These are phyloP conservation scores for Xiphophorus couchianus DNA, from an alignment of 2,113 vertebrate genomes.

Conservation along the genomic window DNA sequence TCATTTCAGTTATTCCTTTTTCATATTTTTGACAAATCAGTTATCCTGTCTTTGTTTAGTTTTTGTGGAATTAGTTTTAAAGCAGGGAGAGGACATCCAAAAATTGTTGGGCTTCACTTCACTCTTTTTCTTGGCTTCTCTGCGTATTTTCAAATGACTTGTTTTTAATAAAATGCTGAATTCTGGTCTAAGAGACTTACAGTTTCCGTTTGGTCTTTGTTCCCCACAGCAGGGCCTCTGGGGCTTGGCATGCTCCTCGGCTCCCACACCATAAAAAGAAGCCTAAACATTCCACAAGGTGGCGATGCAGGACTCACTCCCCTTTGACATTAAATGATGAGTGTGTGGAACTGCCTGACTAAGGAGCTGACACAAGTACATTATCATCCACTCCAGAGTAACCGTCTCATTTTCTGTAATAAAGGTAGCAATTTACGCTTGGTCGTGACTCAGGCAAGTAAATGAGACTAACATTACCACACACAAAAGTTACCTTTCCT, in stretches of 20 bases:
- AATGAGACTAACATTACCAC: conserved; percentile 50
- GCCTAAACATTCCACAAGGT: conserved; percentile 67
- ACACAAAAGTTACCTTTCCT: conserved; percentile 51
- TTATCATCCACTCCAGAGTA: conserved; percentile 46
- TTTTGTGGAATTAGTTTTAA: conserved; percentile 46
- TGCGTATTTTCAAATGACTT: conserved; percentile 60
- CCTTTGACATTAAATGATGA: conserved; percentile 60
- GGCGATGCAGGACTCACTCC: conserved; percentile 71
- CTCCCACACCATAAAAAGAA: conserved; percentile 32
- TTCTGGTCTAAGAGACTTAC: conserved; percentile 43
- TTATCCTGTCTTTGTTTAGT: conserved; percentile 53
- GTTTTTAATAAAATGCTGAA: conserved; percentile 72
- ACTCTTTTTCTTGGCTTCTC: conserved; percentile 53
- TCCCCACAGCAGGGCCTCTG: conserved; percentile 50
- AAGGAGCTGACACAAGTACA: conserved; percentile 45
- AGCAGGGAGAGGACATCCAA: conserved; percentile 27
- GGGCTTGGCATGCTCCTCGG: conserved; percentile 50
- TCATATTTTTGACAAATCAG: conserved; percentile 46
- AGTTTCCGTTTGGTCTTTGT: conserved; percentile 61
- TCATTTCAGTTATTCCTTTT: conserved; percentile 52
- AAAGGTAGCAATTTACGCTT: conserved; percentile 36
- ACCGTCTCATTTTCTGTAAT: conserved; percentile 70
- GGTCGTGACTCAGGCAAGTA: conserved; percentile 60
- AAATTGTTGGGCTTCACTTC: conserved; percentile 42
- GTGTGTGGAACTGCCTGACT: conserved; percentile 58